A percentile compares a stretch with the other conserved stretches of the same genome.
Evolutionary conservation across 2,888 invertebrate species (phyloP).

Genomic region (Epirrhoe alternata): DNA sequence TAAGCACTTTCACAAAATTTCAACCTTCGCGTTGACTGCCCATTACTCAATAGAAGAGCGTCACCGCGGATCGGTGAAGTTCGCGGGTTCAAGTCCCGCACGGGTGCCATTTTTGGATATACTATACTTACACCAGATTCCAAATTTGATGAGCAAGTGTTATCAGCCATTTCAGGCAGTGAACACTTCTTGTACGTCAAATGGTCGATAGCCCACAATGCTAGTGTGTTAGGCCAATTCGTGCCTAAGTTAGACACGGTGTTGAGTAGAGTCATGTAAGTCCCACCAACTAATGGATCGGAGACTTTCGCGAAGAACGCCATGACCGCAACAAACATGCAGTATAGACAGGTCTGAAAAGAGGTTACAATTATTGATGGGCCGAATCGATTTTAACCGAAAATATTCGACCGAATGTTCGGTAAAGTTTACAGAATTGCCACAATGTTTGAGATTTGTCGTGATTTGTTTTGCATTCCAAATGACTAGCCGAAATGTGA

Average conservation of each 20-base stretch:
- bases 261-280: constrained; percentile 99
- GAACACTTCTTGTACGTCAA: constrained; percentile 92
- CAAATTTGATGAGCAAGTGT: constrained; percentile 86
- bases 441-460: no score
- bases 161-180: constrained; percentile 74
- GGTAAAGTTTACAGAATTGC: no score
- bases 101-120: neutral
- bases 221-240: constrained; percentile 97
- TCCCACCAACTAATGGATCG: constrained; percentile 98
- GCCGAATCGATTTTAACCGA: no score
- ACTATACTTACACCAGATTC: constrained; percentile 87
- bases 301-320: constrained; percentile 99
- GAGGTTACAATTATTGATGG: neutral
- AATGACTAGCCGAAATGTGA: no score
- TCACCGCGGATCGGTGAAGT: no score
- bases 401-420: no score
- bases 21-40: no score
- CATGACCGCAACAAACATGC: constrained; percentile 99
- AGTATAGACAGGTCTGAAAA: constrained; percentile 93
- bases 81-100: no score
- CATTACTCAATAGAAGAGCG: no score
- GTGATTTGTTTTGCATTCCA: no score
- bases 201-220: constrained; percentile 96
- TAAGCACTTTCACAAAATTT: no score
- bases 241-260: constrained; percentile 98